Base-by-base conservation (phyloP, 2,888 invertebrate genomes). In the Andrena haemorrhoa region DNA sequence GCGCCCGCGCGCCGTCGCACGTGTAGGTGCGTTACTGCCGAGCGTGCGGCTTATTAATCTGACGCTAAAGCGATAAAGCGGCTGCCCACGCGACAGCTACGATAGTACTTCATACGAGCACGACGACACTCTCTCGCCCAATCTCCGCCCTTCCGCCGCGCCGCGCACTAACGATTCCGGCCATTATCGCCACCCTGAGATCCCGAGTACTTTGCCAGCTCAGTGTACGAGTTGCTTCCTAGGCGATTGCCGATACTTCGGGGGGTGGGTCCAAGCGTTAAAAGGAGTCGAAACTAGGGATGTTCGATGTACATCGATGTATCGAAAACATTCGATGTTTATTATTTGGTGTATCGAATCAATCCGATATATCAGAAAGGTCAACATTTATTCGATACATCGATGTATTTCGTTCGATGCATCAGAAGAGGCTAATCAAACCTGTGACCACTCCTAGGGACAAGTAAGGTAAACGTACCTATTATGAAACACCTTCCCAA, bases 21-120 rank as follows among this genome's bases (percentile, higher is more conserved):
- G 79, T 82, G 75, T 79, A 75, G 70, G 82, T 77, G 75, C 75
- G 83, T 86, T 87, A 81, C 83, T 82, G 85, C 80, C 85, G 85
- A 84, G 85, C 88, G 83, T 88, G 90, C 77, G 89, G 91, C 92
- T 92, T 92, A 92, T 92, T 92, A 92, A 92, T 92, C 91, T 89
- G 89, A 90, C 89, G 90, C 89, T 90, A 90, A 92, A 92, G 89
- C 92, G 90, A 92, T 92, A 91, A 91, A 92, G 90, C 89, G 89
- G 89, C 90, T 88, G 87, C 87, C 90, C 90, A 90, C 90, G 89
- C 90, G 90, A 91, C 88, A 88, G 89, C 86, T 84, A 87, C 89
- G 87, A 88, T 86, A 89, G 90, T 91, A 90, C 91, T 92, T 91
- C 89, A 90, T 92, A 90, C 90, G 79, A 81, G 81, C 79, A 69